Conservation (phyloP, 1,140 invertebrate genomes). For the Formica exsecta region DNA sequence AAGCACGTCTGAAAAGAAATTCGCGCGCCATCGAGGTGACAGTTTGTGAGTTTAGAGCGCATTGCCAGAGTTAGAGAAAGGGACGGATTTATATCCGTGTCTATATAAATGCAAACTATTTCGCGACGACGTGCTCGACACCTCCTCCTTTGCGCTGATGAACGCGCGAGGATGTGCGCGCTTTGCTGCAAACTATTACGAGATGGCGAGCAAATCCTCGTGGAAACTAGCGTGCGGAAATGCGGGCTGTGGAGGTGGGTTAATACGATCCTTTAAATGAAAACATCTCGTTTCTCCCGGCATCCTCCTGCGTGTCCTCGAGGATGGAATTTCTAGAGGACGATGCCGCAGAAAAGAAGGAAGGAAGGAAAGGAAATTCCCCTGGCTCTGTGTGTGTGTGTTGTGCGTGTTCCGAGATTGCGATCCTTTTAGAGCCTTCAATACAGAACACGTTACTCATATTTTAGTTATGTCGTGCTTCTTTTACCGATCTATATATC, state of each 20-base stretch:
- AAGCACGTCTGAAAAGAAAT: slow-evolving; percentile 11
- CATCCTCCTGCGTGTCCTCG: slow-evolving; percentile 27
- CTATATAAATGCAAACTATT: slow-evolving; percentile 61
- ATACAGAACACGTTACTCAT: neutral
- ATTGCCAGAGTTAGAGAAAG: slow-evolving; percentile 16
- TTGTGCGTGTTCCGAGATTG: neutral
- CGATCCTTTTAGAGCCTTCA: neutral
- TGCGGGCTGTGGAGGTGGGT: slow-evolving; percentile 24
- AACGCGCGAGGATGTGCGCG: slow-evolving; percentile 17
- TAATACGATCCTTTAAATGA: slow-evolving; percentile 60
- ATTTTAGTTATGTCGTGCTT: neutral
- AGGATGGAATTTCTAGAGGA: slow-evolving; percentile 34
- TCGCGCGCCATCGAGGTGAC: slow-evolving; percentile 5
- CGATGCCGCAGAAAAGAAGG: neutral
- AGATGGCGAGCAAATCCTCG: slow-evolving; percentile 67
- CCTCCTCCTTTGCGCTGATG: slow-evolving; percentile 43
- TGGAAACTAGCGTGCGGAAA: slow-evolving; percentile 59
- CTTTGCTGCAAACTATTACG: slow-evolving; percentile 68
- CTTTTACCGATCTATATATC: neutral
- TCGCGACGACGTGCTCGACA: slow-evolving; percentile 29
- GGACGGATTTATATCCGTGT: slow-evolving; percentile 33
- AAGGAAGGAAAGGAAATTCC: slow-evolving; percentile 30
- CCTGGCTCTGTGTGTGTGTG: too few species aligned
- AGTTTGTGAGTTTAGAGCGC: slow-evolving; percentile 29
- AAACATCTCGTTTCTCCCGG: slow-evolving; percentile 58